Conservation (phyloP, 2,888 invertebrate genomes). For the Apamea monoglypha region DNA sequence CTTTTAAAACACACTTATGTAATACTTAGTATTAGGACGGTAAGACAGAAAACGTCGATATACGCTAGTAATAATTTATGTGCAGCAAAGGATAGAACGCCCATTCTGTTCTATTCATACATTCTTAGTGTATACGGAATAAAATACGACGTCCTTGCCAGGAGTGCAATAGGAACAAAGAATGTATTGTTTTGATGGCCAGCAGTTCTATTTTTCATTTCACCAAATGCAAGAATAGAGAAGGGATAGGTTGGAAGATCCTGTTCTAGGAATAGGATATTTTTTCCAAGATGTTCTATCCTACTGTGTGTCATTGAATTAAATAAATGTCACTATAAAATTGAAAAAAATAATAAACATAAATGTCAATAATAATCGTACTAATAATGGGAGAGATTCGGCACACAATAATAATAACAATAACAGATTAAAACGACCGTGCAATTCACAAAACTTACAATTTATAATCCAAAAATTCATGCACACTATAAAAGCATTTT, state of each 20-base stretch:
- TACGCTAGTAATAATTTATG: slow-evolving; percentile 48
- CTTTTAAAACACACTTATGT: slow-evolving; percentile 18
- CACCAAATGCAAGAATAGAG: neutral
- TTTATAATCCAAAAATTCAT: no score
- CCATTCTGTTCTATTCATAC: slow-evolving; percentile 15
- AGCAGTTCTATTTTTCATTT: neutral
- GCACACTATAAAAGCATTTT: no score
- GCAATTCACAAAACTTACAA: no score
- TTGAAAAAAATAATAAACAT: no score
- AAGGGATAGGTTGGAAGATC: neutral
- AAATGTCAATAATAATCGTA: no score
- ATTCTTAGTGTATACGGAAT: slow-evolving; percentile 5
- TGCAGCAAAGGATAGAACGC: slow-evolving; percentile 8
- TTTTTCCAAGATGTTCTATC: neutral
- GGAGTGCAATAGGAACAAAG: slow-evolving; percentile 20
- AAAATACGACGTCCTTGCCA: slow-evolving; percentile 1
- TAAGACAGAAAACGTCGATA: slow-evolving; percentile 49
- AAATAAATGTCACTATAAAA: no score
- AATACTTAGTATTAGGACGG: slow-evolving; percentile 15
- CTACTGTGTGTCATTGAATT: no score
- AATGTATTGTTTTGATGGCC: neutral
- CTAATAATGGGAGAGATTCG: no score
- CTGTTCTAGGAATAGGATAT: neutral
- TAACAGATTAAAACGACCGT: no score
- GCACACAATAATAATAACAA: no score